Base-by-base conservation (phyloP, 1,140 invertebrate species). In the Aphis craccivora region DNA sequence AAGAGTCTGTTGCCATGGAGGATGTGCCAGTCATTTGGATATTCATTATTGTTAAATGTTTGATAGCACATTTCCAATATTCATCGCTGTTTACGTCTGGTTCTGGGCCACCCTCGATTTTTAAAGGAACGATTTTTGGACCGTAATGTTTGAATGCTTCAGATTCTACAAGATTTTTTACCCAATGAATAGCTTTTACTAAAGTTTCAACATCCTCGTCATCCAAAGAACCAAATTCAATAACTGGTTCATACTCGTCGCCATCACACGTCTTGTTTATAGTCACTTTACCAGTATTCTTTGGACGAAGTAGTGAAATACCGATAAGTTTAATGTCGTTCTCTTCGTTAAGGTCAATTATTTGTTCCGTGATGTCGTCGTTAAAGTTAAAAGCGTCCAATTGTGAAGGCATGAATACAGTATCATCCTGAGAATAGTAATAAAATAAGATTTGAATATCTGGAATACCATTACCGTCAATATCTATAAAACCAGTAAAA, bases 341-440 rank as follows among this genome's bases (percentile, higher is more conserved):
- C 37, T 95, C 95, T 76, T 96, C 97, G 93, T 96, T 96, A 51
- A 95, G 45, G 14, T 94, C 93, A 43, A 94, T 30, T 37, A 94
- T 87, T 40, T 93, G 96, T 55, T 97, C 96, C 94, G 97, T 97
- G 94, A 97, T 97, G 60, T 97, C 97, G 91, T 98, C 97, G 0
- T 96, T 97, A 2, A 98, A 93, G n/a, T 90, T 90, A 7, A 93
- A 83, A 25, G 89, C 93, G 37, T 89, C 93, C 18, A 93, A n/a
- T 83, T 93, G 93, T 2, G 87, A 67, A 20, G 87, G 87, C 87
- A 93, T 89, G 43, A 93, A 81, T 20, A 93, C 60, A 9, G 93
- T 81, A 30, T 93, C 93, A 22, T 93, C 93, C n/a, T 53, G 0
- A 6, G 60, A 81, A 30, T 90, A 93, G 55, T 93, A 93, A 67